These are phyloP conservation scores for Struthidea cinerea DNA, from an alignment of 2,113 vertebrate species.

Conservation along the genomic window DNA sequence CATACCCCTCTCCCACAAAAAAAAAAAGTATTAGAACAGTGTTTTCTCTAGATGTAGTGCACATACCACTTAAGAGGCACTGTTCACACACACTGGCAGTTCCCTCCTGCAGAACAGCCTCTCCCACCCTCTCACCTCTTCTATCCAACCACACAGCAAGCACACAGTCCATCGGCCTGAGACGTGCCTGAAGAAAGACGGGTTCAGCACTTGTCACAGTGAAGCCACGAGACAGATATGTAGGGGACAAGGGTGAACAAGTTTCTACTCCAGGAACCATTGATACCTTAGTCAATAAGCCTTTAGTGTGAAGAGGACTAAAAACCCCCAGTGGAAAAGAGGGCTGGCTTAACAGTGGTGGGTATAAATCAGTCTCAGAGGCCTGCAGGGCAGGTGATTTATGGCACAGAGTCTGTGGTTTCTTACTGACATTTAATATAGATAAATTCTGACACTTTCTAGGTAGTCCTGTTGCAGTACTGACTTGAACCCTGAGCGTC, in stretches of 20 bases:
- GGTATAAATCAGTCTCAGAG: not conserved
- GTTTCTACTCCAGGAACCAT: not conserved
- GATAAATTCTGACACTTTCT: not conserved
- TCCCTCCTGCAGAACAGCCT: not conserved
- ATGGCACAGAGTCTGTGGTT: not conserved
- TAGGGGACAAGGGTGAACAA: not conserved
- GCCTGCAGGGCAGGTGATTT: not conserved
- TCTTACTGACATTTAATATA: not conserved
- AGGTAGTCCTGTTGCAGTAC: not conserved
- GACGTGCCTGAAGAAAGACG: not conserved
- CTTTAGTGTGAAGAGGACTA: not conserved
- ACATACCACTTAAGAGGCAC: not conserved
- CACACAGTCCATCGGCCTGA: not conserved
- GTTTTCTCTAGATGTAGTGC: not conserved
- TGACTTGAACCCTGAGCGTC: not conserved
- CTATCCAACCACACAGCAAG: not conserved
- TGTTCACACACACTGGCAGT: not conserved
- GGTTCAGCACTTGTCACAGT: not conserved
- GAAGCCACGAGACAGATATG: not conserved
- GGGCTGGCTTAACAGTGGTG: not conserved
- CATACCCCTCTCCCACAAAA: not conserved
- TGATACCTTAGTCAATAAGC: not conserved
- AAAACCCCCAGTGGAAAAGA: not conserved
- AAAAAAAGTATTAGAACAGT: not conserved
- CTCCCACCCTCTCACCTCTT: not conserved